Conservation (phyloP, 1,140 invertebrate genomes). For the Homarus americanus region DNA sequence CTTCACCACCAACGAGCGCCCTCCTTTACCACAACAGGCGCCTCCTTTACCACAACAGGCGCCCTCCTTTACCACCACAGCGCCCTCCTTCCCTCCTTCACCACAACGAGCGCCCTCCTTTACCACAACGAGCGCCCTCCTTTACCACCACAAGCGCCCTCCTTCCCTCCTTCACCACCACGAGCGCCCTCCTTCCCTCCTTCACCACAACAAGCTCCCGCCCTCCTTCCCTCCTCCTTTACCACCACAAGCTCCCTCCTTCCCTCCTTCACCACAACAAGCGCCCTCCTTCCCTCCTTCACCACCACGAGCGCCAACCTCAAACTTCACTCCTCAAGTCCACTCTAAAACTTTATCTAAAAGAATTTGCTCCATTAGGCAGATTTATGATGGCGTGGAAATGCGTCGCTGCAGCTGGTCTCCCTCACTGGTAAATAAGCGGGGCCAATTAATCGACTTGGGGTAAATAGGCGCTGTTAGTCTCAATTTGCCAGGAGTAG, state of each 20-base stretch:
- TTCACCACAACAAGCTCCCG: neutral
- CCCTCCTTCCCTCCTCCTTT: neutral
- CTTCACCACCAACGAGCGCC: neutral
- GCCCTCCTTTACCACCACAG: neutral
- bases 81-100: neutral
- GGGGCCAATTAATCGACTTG: constrained; percentile 55
- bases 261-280: neutral
- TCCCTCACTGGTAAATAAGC: constrained; percentile 53
- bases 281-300: neutral
- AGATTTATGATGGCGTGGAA: constrained; percentile 63
- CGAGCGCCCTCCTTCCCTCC: neutral
- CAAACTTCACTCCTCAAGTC: constrained; percentile 38
- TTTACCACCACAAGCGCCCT: neutral
- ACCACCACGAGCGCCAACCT: constrained; percentile 12
- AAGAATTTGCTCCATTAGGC: constrained; percentile 66
- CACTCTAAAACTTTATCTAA: constrained; percentile 48
- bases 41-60: neutral
- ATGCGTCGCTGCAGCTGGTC: constrained; percentile 56
- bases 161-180: neutral
- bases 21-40: neutral
- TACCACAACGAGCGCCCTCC: neutral
- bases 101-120: neutral
- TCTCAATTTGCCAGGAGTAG: constrained; percentile 47
- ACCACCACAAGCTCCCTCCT: neutral
- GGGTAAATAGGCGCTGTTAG: constrained; percentile 30